phyloP scores from a whole-genome alignment of 2,113 vertebrate species.

The Onychorhynchus coronatus region DNA sequence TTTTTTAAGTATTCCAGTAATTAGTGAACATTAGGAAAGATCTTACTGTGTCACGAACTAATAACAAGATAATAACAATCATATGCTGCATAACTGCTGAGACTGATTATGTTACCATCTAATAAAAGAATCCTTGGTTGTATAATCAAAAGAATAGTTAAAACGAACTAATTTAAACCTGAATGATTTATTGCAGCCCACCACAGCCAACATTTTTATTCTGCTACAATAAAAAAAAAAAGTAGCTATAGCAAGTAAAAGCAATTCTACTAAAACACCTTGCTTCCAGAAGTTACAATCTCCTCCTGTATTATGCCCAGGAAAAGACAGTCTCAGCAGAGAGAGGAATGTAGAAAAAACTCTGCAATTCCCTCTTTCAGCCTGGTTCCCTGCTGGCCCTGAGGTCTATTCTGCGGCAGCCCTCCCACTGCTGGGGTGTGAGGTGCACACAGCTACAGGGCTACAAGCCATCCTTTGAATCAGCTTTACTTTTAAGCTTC shows the following conservation, averaged over 20 bases:
- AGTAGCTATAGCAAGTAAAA: not conserved
- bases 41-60: constrained; percentile 18
- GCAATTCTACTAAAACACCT: not conserved
- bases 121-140: constrained; percentile 37
- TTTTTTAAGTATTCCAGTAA: not conserved
- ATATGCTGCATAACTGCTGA: constrained; percentile 23
- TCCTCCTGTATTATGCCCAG: not conserved
- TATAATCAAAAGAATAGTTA: not conserved
- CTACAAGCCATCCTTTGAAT: not conserved
- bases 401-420: not conserved
- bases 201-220: not conserved
- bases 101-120: not conserved
- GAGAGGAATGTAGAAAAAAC: not conserved
- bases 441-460: not conserved
- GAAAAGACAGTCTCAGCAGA: not conserved
- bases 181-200: constrained; percentile 27
- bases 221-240: not conserved
- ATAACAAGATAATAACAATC: constrained; percentile 47
- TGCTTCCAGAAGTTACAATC: not conserved
- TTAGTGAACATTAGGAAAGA: constrained; percentile 8
- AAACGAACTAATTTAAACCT: constrained; percentile 25
- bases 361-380: not conserved
- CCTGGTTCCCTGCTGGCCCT: not conserved
- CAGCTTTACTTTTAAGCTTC: not conserved
- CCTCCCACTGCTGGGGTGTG: not conserved